Evolutionary conservation across 2,113 vertebrate genomes (phyloP), one percentile per base, ranked within the genome.

Genomic region (Coptodon rendalli): DNA sequence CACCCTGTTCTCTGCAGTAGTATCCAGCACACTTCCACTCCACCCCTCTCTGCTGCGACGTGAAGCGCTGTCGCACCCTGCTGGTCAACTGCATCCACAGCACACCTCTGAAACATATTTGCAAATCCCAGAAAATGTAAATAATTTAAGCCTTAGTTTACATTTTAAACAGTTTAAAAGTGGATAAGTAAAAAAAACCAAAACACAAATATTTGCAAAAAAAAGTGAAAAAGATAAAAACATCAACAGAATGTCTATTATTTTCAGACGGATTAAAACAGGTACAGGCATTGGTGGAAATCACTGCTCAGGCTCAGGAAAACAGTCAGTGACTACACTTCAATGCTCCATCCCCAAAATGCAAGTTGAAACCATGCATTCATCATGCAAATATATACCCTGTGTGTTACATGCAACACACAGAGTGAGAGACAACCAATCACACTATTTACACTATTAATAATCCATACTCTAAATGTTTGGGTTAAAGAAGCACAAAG

Each of bases 61-160:
- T 97, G 97, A 82, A 97, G 92, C 13, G 96, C 95, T 24, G 96
- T 96, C 22, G 92, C 94, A 22, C 97, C 96, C 95, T 96, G 92
- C 73, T 96, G 94, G 95, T 97, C 97, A 50, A 93, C 89, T 43
- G 95, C 94, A 11, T 96, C 93, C 43, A 92, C 94, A 50, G 71
- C 78, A 92, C 97, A 97, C 86, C 97, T 93, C 97, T 97, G 90
- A 27, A 34, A 88, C 80, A 86, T 52, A 34, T 78, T 50, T 13
- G 17, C 45, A 78, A 78, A 78, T 78, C 45, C 45, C 71, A 78
- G 45, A 50, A 78, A 31, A 50, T 13, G 4, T 12, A 78, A 16
- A 52, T 34, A 16, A 78, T 31, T 78, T 52, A 34, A 78, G 48
- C 10, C 45, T 31, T 34, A n/a, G 17, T 34, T 78, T 52, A 6